These are phyloP conservation scores for Poicephalus meyeri DNA, from an alignment of 2,113 vertebrate genomes.

Conservation along the genomic window DNA sequence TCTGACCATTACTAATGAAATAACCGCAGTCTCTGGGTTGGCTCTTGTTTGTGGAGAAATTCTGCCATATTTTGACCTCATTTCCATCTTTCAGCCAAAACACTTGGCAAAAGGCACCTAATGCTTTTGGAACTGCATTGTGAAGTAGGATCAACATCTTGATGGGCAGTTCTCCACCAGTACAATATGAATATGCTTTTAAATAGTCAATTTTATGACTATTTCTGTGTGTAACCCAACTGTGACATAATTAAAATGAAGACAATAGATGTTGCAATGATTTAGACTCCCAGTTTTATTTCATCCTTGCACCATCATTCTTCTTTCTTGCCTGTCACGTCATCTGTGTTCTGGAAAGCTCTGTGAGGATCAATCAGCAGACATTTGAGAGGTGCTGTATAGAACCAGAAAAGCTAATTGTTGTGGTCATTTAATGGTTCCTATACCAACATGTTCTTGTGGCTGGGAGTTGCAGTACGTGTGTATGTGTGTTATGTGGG, in stretches of 20 bases:
- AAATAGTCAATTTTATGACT: background rate
- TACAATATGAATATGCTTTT: background rate
- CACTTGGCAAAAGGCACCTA: background rate
- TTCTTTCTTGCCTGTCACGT: background rate
- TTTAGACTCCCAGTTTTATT: background rate
- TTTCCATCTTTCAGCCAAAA: background rate
- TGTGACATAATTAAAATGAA: background rate
- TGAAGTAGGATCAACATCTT: background rate
- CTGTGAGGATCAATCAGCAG: background rate
- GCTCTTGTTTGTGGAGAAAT: background rate
- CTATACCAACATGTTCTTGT: too few species aligned
- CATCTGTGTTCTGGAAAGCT: background rate
- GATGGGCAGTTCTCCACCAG: background rate
- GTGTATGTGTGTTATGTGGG: too few species aligned
- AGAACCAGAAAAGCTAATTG: background rate
- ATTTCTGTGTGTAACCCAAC: background rate
- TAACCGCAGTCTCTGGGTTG: background rate
- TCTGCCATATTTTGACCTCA: slow-evolving; percentile 1
- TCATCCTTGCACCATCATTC: background rate
- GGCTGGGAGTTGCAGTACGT: rapidly evolving
- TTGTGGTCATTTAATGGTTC: background rate
- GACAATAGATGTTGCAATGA: background rate
- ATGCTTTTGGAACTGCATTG: background rate
- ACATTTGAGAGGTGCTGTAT: background rate
- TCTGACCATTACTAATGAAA: background rate